Evolutionary conservation across 2,797 vertebrate genomes (phyloP).

Genomic region (Myotis pilosus): DNA sequence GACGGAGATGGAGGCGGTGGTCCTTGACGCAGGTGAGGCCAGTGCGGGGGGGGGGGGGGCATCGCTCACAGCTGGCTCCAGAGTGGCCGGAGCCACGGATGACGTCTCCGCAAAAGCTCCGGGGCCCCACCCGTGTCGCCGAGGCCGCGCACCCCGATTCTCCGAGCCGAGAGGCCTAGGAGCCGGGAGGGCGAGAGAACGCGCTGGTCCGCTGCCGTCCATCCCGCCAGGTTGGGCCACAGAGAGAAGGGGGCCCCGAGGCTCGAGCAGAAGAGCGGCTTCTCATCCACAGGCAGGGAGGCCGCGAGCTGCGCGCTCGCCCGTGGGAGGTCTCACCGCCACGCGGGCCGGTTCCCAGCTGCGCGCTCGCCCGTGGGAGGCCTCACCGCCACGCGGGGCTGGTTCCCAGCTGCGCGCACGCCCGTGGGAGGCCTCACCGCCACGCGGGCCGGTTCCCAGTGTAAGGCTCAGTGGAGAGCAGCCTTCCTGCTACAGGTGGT

Average conservation of each 20-base stretch:
- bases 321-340: neutral
- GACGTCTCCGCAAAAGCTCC: neutral
- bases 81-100: accelerated
- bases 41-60: too few species aligned
- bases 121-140: neutral
- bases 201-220: neutral
- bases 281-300: neutral
- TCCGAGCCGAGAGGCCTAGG: neutral
- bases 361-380: neutral
- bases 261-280: neutral
- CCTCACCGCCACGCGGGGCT: neutral
- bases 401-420: neutral
- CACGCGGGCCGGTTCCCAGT: conserved; percentile 19
- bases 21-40: too few species aligned
- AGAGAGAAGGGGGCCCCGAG: neutral
- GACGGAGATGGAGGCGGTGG: too few species aligned
- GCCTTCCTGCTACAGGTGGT: neutral
- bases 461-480: neutral
- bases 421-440: neutral
- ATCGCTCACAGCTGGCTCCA: neutral
- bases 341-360: neutral
- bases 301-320: too few species aligned
- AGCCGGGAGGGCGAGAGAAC: neutral
- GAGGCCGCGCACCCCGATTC: too few species aligned
- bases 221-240: neutral